Evolutionary conservation across 2,113 vertebrate genomes (phyloP).

Genomic region (Cichladusa arquata): DNA sequence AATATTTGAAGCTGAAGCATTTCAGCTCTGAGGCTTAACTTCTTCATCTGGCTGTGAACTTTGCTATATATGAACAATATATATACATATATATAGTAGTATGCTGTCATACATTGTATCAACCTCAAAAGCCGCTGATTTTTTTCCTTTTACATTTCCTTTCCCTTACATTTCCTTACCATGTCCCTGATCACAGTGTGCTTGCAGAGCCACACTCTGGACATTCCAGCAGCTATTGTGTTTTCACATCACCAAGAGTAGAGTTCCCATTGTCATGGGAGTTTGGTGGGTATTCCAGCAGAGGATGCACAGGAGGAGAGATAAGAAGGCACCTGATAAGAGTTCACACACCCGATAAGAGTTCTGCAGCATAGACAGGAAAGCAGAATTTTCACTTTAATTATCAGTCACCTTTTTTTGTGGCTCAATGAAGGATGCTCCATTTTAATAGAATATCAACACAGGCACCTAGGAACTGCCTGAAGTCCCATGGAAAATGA

Average conservation of each 20-base stretch:
- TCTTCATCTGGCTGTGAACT: neutral
- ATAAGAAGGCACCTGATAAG: conserved; percentile 38
- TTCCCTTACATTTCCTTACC: neutral
- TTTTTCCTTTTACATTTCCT: neutral
- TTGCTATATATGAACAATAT: neutral
- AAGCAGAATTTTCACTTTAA: conserved; percentile 44
- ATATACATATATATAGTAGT: neutral
- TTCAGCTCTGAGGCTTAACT: neutral
- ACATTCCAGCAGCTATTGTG: neutral
- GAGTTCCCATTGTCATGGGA: neutral
- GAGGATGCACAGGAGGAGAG: neutral
- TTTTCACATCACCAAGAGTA: neutral
- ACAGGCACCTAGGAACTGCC: neutral
- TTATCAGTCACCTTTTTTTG: conserved; percentile 48
- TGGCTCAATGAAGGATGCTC: neutral
- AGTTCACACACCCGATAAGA: neutral
- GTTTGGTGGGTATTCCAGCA: neutral
- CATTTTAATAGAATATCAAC: neutral
- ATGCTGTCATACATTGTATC: neutral
- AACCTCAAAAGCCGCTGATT: neutral
- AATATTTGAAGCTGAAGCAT: neutral
- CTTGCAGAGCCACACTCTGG: neutral
- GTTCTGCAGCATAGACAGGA: neutral
- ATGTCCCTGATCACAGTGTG: neutral
- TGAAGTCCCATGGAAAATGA: neutral